Evolutionary conservation across 2,888 invertebrate species (phyloP).

Genomic region (Synergus itoensis): DNA sequence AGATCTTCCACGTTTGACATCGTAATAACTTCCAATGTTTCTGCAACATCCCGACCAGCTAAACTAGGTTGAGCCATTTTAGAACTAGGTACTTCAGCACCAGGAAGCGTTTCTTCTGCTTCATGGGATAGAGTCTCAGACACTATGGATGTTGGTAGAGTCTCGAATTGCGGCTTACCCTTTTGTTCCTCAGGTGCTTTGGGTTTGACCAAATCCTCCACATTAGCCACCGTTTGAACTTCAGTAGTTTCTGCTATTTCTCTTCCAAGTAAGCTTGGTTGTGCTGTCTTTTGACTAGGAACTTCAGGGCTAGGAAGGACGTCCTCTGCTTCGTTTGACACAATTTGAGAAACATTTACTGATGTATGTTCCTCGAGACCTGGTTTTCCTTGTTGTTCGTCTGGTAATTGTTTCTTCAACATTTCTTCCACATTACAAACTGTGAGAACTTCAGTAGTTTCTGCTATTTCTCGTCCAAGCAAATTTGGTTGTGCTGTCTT

Average conservation of each 20-base stretch:
- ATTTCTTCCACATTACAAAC: slow-evolving; percentile 61
- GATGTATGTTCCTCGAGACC: slow-evolving; percentile 60
- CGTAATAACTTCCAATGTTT: slow-evolving; percentile 62
- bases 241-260: slow-evolving; percentile 74
- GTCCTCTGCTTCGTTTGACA: slow-evolving; percentile 64
- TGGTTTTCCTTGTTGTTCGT: slow-evolving; percentile 57
- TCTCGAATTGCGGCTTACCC: slow-evolving; percentile 54
- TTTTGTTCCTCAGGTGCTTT: slow-evolving; percentile 52
- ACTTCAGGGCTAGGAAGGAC: slow-evolving; percentile 45
- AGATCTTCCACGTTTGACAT: slow-evolving; percentile 59
- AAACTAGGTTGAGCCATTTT: slow-evolving; percentile 67
- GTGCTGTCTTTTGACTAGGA: slow-evolving; percentile 54
- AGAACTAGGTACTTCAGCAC: slow-evolving; percentile 51
- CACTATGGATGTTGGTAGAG: slow-evolving; percentile 58
- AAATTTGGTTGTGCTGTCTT: slow-evolving; percentile 62
- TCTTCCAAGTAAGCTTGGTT: slow-evolving; percentile 67
- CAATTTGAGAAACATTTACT: slow-evolving; percentile 62
- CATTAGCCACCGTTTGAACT: slow-evolving; percentile 61
- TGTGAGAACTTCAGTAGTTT: slow-evolving; percentile 69
- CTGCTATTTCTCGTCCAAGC: slow-evolving; percentile 71
- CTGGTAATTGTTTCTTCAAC: slow-evolving; percentile 47
- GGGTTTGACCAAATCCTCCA: slow-evolving; percentile 55
- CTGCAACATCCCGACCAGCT: slow-evolving; percentile 70
- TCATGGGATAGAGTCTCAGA: slow-evolving; percentile 60
- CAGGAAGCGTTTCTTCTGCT: slow-evolving; percentile 54